These are phyloP conservation scores for Rhabdophis nuchalis DNA, from an alignment of 2,797 vertebrate genomes.

Conservation along the genomic window DNA sequence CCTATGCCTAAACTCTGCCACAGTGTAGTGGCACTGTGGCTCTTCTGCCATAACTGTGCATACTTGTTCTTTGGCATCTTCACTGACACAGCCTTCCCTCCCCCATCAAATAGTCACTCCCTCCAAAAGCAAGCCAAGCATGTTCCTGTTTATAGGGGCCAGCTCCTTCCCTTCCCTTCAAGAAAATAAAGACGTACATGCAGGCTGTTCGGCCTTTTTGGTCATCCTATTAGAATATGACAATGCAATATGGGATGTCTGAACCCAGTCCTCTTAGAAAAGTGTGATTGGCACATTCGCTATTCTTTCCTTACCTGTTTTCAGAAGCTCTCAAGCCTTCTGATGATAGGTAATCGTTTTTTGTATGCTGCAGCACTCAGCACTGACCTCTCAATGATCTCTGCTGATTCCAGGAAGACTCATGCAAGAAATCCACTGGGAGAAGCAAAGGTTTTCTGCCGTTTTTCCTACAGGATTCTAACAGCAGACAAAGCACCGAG, in stretches of 20 bases:
- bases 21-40: neutral
- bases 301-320: neutral
- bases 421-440: neutral
- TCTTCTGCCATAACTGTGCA: neutral
- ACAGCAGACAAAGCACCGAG: neutral
- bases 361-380: neutral
- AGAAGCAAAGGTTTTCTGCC: neutral
- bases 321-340: neutral
- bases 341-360: neutral
- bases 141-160: neutral
- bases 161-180: neutral
- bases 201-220: neutral
- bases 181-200: neutral
- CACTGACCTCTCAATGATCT: neutral
- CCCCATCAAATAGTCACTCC: neutral
- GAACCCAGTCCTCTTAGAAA: neutral
- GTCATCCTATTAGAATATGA: neutral
- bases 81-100: neutral
- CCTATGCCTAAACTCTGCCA: neutral
- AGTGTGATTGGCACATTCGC: neutral
- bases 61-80: neutral
- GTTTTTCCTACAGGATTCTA: neutral
- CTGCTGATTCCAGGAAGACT: neutral
- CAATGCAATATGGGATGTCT: neutral
- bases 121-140: neutral